Conservation (phyloP, 1,140 invertebrate species). For the Oreohelix idahoensis region DNA sequence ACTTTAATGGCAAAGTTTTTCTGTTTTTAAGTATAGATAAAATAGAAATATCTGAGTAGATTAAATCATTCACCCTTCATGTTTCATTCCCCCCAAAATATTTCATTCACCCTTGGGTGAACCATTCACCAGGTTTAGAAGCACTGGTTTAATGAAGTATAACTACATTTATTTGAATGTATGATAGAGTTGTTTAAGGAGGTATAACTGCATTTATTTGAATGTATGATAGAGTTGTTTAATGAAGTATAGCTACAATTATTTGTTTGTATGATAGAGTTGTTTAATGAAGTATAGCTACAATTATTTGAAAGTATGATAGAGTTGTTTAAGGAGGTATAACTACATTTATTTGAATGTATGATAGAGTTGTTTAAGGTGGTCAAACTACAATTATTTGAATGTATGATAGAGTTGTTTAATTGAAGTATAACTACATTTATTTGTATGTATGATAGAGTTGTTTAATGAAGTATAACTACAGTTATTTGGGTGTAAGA, state of each 20-base stretch:
- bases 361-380: background rate
- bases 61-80: too few species aligned
- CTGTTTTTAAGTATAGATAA: too few species aligned
- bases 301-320: background rate
- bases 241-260: background rate
- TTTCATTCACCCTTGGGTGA: too few species aligned
- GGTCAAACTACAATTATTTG: background rate
- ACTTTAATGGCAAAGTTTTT: too few species aligned
- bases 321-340: background rate
- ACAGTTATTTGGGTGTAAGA: background rate
- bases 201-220: background rate
- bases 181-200: background rate
- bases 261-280: background rate
- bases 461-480: background rate
- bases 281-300: too few species aligned
- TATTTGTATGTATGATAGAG: background rate
- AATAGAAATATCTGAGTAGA: too few species aligned
- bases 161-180: background rate
- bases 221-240: background rate
- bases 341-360: background rate
- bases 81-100: too few species aligned
- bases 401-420: background rate
- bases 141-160: background rate
- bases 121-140: too few species aligned
- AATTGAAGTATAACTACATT: too few species aligned